Base-by-base conservation (phyloP, 2,797 vertebrate species). In the Melanogrammus aeglefinus region DNA sequence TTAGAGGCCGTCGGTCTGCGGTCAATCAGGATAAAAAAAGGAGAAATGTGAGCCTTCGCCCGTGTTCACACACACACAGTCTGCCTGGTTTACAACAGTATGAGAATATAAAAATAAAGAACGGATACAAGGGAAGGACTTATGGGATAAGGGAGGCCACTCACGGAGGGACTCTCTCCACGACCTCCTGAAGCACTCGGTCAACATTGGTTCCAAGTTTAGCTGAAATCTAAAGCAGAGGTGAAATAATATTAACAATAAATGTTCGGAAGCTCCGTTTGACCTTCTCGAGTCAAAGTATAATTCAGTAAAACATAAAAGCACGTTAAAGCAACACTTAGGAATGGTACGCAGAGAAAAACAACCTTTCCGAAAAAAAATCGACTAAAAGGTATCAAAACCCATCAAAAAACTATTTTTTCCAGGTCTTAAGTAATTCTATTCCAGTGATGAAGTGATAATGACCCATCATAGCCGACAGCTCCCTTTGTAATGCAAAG, bases 161-260 rank as follows among this genome's bases (percentile, higher is more conserved):
- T 96, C 94, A 99, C 97, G 93, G 92, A 6, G 97, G 97, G 78
- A 99, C 95, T 88, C 95, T 95, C 81, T 94, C 86, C 82, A 99
- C 94, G 16, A 99, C 91, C 10, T 94, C 96, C 29, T 95, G 87
- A 76, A 99, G 95, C 87, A 99, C 95, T 74, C 81, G 90, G 79
- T 96, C 95, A 75, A 98, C 93, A 57, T 99, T 99, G 81, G 94
- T 98, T 87, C 97, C 98, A 73, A 95, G 90, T 92, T 99, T 99
- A 76, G 98, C 98, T 79, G 98, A 99, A 88, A 99, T 96, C 98
- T 99, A 27, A 83, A 91, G 83, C 63, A 69, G 79, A 81, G 7
- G 80, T 72, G 13, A 44, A 71, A 21, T 75, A 27, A 47, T 2
- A 39, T 38, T 72, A 44, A 0, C 2, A 41, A n/a, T 39, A 5